These are phyloP conservation scores for Vanacampus margaritifer DNA, from an alignment of 2,113 vertebrate species.

Conservation along the genomic window DNA sequence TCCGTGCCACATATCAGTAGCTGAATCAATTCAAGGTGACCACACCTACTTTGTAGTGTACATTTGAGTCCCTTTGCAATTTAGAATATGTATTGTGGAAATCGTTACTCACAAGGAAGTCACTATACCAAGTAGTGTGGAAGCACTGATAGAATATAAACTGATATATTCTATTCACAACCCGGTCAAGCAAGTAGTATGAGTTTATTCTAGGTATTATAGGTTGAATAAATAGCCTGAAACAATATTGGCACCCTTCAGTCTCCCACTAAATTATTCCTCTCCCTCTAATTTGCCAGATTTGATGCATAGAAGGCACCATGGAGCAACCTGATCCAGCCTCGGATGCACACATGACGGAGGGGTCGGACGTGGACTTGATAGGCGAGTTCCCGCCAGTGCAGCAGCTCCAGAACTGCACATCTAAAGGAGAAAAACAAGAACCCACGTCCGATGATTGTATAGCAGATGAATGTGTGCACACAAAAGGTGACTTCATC, in stretches of 20 bases:
- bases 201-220: background rate
- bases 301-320: conserved; percentile 39
- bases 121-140: too few species aligned
- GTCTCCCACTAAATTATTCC: background rate
- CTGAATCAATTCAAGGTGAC: too few species aligned
- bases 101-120: too few species aligned
- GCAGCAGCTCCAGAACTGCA: conserved; percentile 19
- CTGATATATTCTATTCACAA: background rate
- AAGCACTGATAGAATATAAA: too few species aligned
- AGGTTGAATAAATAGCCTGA: background rate
- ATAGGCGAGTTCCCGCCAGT: background rate
- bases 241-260: background rate
- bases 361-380: conserved; percentile 35
- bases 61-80: too few species aligned
- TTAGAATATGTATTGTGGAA: too few species aligned
- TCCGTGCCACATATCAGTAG: background rate
- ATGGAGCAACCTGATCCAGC: conserved; percentile 51
- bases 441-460: conserved; percentile 15
- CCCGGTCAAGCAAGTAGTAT: background rate
- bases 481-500: conserved; percentile 23
- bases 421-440: conserved; percentile 14
- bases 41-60: too few species aligned
- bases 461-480: conserved; percentile 35
- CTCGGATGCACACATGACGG: conserved; percentile 32
- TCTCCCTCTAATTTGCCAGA: conserved; percentile 29